A percentile compares a stretch with the other conserved stretches of the same genome.
phyloP scores from a whole-genome alignment of 2,113 vertebrate species.

The Bungarus multicinctus region DNA sequence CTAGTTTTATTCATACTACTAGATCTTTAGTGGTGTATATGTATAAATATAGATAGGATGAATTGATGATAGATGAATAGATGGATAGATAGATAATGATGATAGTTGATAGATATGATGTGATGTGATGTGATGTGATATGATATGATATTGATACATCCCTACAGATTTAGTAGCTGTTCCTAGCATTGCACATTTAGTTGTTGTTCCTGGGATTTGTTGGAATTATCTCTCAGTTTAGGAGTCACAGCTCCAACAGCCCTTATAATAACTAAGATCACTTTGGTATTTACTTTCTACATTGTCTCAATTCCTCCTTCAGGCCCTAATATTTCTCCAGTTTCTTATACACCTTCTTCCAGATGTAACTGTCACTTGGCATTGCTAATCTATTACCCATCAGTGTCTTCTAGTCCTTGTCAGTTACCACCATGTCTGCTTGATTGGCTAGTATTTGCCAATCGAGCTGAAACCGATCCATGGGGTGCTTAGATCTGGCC shows the following conservation, averaged over 20 bases:
- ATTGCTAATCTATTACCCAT: background rate
- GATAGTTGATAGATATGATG: too few species aligned
- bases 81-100: too few species aligned
- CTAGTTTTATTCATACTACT: background rate
- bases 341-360: background rate
- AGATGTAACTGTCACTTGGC: background rate
- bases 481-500: too few species aligned
- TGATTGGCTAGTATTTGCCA: background rate
- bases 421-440: background rate
- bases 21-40: background rate
- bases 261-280: background rate
- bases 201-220: background rate
- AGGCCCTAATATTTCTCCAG: background rate
- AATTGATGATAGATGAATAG: background rate
- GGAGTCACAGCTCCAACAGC: background rate
- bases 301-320: background rate
- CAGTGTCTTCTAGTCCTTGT: background rate
- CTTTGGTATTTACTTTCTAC: background rate
- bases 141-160: too few species aligned
- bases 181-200: background rate
- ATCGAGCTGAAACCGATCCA: too few species aligned
- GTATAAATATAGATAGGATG: background rate
- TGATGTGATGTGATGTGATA: too few species aligned
- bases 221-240: background rate
- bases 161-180: background rate